Conservation (phyloP, 2,888 invertebrate species). For the Peribatodes rhomboidaria region DNA sequence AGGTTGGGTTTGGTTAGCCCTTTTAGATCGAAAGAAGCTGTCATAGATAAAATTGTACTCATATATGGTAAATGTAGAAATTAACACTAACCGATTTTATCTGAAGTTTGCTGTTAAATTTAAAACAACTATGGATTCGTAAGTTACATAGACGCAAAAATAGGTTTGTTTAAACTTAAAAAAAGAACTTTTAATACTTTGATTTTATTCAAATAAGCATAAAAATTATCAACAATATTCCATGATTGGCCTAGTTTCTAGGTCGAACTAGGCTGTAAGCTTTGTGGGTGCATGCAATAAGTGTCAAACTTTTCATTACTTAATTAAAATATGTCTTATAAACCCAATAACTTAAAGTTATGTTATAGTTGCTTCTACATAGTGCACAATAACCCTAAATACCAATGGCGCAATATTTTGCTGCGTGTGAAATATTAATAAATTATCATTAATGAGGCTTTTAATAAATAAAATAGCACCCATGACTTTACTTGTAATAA, state of each 20-base stretch:
- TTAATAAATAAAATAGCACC: slow-evolving; percentile 23
- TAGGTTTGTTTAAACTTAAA: no score
- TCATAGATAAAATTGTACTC: no score
- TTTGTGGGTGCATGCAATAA: no score
- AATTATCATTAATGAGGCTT: slow-evolving; percentile 29
- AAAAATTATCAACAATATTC: no score
- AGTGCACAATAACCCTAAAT: slow-evolving; percentile 14
- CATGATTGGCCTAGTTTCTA: no score
- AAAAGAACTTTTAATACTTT: no score
- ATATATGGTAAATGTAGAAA: no score
- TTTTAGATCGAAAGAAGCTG: not conserved
- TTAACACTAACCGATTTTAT: not conserved
- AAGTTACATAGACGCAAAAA: no score
- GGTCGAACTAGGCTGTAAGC: not conserved
- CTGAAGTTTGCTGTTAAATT: not conserved
- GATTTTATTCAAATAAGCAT: no score
- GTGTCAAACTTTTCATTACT: not conserved
- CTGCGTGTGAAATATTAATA: slow-evolving; percentile 35
- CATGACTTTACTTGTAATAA: slow-evolving; percentile 12
- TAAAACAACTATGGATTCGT: not conserved
- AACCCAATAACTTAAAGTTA: no score
- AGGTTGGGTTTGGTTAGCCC: not conserved
- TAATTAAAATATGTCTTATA: not conserved
- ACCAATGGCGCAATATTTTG: slow-evolving; percentile 12
- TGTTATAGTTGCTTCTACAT: not conserved